Evolutionary conservation across 2,888 invertebrate species (phyloP), one percentile per base, ranked within the genome.

Genomic region (Lasioglossum lativentre): DNA sequence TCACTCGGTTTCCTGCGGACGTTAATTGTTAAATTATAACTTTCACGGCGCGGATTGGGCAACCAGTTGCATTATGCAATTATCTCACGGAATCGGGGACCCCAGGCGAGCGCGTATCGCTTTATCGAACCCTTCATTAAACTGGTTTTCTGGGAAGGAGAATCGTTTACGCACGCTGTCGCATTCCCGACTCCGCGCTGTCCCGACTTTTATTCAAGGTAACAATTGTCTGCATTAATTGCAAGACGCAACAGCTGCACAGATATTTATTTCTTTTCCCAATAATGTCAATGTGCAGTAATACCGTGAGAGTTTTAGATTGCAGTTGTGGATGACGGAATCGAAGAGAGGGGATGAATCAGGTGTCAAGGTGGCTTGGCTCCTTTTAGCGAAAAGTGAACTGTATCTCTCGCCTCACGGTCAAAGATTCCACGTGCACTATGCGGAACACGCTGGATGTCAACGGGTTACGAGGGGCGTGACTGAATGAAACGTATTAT

Each of bases 11-110:
- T 88, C 89, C 80, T 81, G 77, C 78, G 38, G 52, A 75, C 78
- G 76, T 87, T 83, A 85, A 86, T 85, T 83, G 75, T 85, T 75
- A 80, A 87, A 87, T 89, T 75, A 75, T 78, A 80, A 76, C 88
- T 90, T 89, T 85, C 89, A 27, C 89, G 75, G 68, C 82, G 79
- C 63, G 30, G 63, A 85, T 90, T 88, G 73, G 78, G 82, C 68
- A 89, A 89, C 59, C 40, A 40, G 70, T 74, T 75, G 47, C 30
- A 38, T 78, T 78, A 72, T 56, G 45, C 73, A 83, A 85, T 84
- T 84, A 77, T 75, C 79, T 68, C 38, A 45, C 77, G 45, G 34
- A 38, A 42, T 10, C 16, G 47, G 52, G 30, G 27, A 68, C 45
- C 16, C 45, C 16, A 4, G 27, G 47, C 40, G 42, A 71, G 82